Evolutionary conservation across 2,113 vertebrate genomes (phyloP), one percentile per base, ranked within the genome.

Genomic region (Perccottus glenii): DNA sequence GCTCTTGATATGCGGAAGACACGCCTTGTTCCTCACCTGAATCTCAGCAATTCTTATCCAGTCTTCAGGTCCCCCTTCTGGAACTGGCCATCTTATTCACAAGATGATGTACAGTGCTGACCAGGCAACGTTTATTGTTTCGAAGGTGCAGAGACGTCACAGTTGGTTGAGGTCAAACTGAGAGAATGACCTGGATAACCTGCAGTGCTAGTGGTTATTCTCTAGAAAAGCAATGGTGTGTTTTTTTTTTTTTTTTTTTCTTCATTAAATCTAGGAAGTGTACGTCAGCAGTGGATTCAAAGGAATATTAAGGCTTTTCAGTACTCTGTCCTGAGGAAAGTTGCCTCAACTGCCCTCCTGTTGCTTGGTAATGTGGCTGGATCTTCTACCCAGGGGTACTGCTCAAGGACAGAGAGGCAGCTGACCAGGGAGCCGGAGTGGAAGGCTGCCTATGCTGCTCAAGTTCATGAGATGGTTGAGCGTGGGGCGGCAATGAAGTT

Each of bases 31-130:
- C 16, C 96, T 93, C 52, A 92, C 83, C 90, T 99, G 97, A 9
- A 99, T 75, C 83, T 98, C 96, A 0, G 95, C 96, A 0, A 98
- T 95, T 43, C 97, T 94, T 81, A 90, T 94, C 97, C 97, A 99
- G 48, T 98, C 94, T 0, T 95, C 96, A 35, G 90, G 90, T 14
- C 85, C 70, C 4, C 85, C 90, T 0, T 99, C 96, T 0, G 96
- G 96, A 82, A 70, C 84, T 95, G 61, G 81, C 85, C 61, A 98
- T 87, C 43, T 85, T 93, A 48, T 70, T 82, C 7, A 71, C 72
- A 15, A 98, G 92, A 77, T 64, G 67, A 67, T 45, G 33, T n/a
- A 61, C 67, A 52, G 0, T 75, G 88, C 87, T 85, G 82, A 87
- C 76, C 55, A 32, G 55, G 79, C 57, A 19, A 38, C 60, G 72